Base-by-base conservation (phyloP, 2,888 invertebrate species). In the Carabus problematicus region DNA sequence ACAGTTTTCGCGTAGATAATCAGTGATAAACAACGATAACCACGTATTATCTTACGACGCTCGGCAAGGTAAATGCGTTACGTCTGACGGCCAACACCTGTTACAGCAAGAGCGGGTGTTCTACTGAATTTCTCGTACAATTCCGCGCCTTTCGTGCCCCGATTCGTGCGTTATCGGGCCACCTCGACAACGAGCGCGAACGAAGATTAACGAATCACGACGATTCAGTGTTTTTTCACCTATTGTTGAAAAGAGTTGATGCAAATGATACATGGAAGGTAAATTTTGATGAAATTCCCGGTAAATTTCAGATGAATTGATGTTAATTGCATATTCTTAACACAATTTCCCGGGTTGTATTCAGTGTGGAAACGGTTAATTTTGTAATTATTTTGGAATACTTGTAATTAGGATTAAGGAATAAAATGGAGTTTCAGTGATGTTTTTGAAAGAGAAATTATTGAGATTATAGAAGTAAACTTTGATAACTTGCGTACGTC, bases 121-220 rank as follows among this genome's bases (percentile, higher is more conserved):
- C 29, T 18, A 52, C 52, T 52, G 19, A 52, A 52, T 29, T 7
- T 19, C 52, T 11, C 45, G 45, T 45, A 29, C 29, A 29, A 29
- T 29, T 47, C n/a, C 40, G 66, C 66, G 55, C 49, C 56, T 18
- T n/a, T 11, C 7, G 41, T 45, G 45, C 45, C 18, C 54, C 8
- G 54, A 12, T 42, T 64, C 64, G 66, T 16, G 63, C 47, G 54
- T 63, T 63, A 12, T 54, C 63, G 63, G 39, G 11, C n/a, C 39
- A 41, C 42, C 42, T 41, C 63, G 63, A 18, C 16, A 11, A 41
- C 63, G 63, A 42, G 16, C n/a, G 41, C 52, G 40, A 18, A 39
- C 63, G 63, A 63, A 54, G 63, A 63, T 63, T 52, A 63, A 54
- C 63, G 63, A 63, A 16, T 29, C 49, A 52, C 52, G 47, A 63